Conservation (phyloP, 2,888 invertebrate genomes). For the Chirona hameri region DNA sequence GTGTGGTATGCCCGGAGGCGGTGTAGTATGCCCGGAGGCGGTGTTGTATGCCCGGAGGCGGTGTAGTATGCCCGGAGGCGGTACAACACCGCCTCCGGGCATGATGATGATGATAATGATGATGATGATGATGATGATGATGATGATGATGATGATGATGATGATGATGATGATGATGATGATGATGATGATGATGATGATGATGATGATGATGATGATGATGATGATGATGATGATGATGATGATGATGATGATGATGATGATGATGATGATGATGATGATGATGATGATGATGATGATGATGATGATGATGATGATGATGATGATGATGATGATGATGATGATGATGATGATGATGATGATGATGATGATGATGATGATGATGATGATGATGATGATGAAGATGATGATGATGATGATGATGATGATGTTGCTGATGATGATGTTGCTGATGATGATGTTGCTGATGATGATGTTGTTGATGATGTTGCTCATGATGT, state of each 20-base stretch:
- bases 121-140: not conserved
- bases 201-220: conserved; percentile 22
- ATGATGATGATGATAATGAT: not conserved
- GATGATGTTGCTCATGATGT: too few species aligned
- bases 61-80: not conserved
- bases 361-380: conserved; percentile 22
- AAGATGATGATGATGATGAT: conserved; percentile 12
- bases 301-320: conserved; percentile 22
- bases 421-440: too few species aligned
- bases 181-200: conserved; percentile 22
- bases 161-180: conserved; percentile 22
- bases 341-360: conserved; percentile 22
- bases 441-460: too few species aligned
- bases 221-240: conserved; percentile 22
- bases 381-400: conserved; percentile 22
- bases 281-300: conserved; percentile 22
- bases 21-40: too few species aligned
- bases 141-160: conserved; percentile 22
- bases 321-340: conserved; percentile 22
- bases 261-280: conserved; percentile 22
- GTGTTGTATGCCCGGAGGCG: too few species aligned
- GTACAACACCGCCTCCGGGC: not conserved
- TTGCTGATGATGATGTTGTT: too few species aligned
- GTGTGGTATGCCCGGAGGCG: too few species aligned
- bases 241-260: conserved; percentile 22